These are phyloP conservation scores for Passer domesticus DNA, from an alignment of 2,113 vertebrate genomes.

Conservation along the genomic window DNA sequence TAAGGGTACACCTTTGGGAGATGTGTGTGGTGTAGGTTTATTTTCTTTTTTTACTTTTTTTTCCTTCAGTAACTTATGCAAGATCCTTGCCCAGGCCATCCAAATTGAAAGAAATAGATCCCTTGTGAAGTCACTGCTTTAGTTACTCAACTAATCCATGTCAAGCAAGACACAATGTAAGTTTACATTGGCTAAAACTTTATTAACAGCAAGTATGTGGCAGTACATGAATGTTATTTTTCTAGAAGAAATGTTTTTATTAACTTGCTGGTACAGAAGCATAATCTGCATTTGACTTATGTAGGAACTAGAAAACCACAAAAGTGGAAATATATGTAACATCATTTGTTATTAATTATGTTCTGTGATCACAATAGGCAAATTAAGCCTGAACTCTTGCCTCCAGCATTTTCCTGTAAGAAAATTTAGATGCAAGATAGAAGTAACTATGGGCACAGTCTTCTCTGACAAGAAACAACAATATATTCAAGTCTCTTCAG, in stretches of 20 bases:
- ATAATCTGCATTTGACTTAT: background rate
- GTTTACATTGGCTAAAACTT: conserved; percentile 1
- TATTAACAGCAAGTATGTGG: background rate
- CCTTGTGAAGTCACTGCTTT: background rate
- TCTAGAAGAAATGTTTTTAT: background rate
- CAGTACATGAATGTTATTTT: background rate
- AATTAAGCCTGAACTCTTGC: background rate
- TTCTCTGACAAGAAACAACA: background rate
- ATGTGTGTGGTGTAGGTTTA: too few relatives aligned
- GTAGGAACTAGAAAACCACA: background rate
- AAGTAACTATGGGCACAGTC: background rate
- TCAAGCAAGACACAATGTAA: background rate
- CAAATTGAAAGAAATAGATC: background rate
- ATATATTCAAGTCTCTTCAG: background rate
- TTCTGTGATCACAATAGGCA: background rate
- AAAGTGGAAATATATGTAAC: background rate
- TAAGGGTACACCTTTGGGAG: background rate
- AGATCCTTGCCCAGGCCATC: background rate
- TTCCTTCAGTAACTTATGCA: background rate
- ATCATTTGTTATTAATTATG: background rate
- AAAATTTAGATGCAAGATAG: background rate
- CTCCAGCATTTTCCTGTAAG: background rate
- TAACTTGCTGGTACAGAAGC: background rate
- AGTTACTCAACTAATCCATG: background rate
- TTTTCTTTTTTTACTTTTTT: background rate